A percentile compares a stretch with the other conserved stretches of the same genome.
phyloP scores from a whole-genome alignment of 2,888 invertebrate species.

The Stramonita haemastoma region DNA sequence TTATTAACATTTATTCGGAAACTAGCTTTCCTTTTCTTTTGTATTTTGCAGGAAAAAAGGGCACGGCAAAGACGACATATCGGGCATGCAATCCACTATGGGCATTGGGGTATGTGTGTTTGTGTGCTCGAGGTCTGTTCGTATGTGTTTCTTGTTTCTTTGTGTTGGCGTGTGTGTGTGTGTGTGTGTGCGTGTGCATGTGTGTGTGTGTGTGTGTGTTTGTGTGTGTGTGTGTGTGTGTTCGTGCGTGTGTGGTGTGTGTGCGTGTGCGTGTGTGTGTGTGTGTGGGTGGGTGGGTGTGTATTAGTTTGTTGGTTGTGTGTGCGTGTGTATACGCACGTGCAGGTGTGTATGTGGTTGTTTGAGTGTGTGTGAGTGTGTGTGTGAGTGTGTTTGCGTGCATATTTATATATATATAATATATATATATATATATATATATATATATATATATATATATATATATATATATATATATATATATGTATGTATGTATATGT shows the following conservation, averaged over 20 bases:
- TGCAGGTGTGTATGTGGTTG: neutral
- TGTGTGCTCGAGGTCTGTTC: neutral
- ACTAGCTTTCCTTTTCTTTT: neutral
- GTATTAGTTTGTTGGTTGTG: neutral
- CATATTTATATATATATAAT: neutral
- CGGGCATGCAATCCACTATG: constrained; percentile 68
- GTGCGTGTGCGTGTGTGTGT: too few species aligned
- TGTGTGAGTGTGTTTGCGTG: neutral
- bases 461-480: neutral
- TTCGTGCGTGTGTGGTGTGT: too few species aligned
- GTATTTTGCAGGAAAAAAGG: constrained; percentile 33
- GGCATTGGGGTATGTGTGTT: constrained; percentile 61
- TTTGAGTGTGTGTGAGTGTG: neutral
- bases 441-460: neutral
- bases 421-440: neutral
- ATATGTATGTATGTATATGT: neutral
- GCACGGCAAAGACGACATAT: constrained; percentile 83
- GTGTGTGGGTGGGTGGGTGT: neutral
- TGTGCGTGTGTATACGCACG: neutral
- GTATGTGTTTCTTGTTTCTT: neutral
- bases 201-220: constrained; percentile 17
- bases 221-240: too few species aligned
- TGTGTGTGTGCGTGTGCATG: constrained; percentile 17
- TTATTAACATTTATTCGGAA: too few species aligned
- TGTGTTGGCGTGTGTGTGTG: neutral